Conservation (phyloP, 2,113 vertebrate genomes). For the Atherinomorus stipes region DNA sequence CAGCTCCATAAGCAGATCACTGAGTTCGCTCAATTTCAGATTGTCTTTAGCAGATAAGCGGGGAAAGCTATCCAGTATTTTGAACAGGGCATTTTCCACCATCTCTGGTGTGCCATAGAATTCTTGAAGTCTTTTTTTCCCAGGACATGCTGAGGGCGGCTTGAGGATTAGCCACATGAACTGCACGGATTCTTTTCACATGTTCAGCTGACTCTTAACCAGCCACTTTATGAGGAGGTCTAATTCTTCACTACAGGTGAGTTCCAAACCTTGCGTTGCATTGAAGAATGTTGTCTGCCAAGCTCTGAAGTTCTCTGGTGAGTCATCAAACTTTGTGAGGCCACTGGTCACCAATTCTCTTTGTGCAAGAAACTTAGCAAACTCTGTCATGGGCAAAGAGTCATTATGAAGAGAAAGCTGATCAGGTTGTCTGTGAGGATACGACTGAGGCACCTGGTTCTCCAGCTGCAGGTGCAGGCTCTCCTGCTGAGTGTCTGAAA, state of each 20-base stretch:
- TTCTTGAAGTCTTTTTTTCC: not conserved
- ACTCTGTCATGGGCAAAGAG: not conserved
- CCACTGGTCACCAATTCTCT: not conserved
- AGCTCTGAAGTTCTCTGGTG: not conserved
- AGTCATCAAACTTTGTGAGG: not conserved
- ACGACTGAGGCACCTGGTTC: too few relatives aligned
- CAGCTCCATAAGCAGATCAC: too few relatives aligned
- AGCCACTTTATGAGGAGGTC: slow-evolving; percentile 61
- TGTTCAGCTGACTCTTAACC: slow-evolving; percentile 44
- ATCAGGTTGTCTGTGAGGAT: too few relatives aligned
- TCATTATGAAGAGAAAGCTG: too few relatives aligned
- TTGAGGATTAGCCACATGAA: not conserved
- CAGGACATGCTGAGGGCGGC: not conserved
- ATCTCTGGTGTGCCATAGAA: not conserved
- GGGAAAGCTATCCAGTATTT: not conserved
- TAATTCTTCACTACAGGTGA: slow-evolving; percentile 44
- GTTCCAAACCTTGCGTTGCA: not conserved
- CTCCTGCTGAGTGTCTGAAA: too few relatives aligned
- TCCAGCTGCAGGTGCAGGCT: too few relatives aligned
- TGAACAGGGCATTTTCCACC: not conserved
- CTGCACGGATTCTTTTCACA: slow-evolving; percentile 31
- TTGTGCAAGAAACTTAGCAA: not conserved
- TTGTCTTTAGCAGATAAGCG: not conserved
- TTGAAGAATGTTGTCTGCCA: not conserved
- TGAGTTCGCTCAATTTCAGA: not conserved